Evolutionary conservation across 2,888 invertebrate genomes (phyloP).

Genomic region (Calameuta idolon): DNA sequence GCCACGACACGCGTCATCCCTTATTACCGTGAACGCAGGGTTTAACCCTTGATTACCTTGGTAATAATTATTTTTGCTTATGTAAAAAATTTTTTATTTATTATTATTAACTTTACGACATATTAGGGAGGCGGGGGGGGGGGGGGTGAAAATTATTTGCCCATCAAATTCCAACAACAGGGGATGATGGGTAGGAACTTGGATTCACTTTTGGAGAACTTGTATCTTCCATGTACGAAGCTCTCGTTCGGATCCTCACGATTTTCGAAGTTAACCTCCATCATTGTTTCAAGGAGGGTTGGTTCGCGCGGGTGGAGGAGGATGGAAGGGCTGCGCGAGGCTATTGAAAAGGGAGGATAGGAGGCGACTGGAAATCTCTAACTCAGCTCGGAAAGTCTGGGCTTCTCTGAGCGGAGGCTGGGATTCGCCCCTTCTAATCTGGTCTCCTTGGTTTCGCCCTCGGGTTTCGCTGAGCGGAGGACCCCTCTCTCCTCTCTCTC

Average conservation of each 20-base stretch:
- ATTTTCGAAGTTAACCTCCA: slow-evolving; percentile 44
- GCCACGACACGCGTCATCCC: background rate
- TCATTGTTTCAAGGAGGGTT: slow-evolving; percentile 48
- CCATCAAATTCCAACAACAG: background rate
- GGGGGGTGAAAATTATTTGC: background rate
- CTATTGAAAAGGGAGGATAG: slow-evolving; percentile 13
- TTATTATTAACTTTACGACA: background rate
- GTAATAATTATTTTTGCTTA: background rate
- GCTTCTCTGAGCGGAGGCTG: slow-evolving; percentile 45
- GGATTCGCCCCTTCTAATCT: slow-evolving; percentile 63
- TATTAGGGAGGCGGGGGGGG: background rate
- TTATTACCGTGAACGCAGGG: background rate
- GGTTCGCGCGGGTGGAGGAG: slow-evolving; percentile 20
- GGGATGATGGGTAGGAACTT: background rate
- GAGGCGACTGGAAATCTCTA: slow-evolving; percentile 52
- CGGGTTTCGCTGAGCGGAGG: slow-evolving; percentile 41
- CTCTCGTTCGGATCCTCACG: slow-evolving; percentile 16
- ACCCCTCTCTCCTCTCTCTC: slow-evolving; percentile 4
- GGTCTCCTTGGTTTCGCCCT: slow-evolving; percentile 67
- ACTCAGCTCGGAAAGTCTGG: slow-evolving; percentile 41
- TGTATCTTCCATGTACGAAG: background rate
- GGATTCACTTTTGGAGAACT: background rate
- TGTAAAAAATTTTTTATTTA: background rate
- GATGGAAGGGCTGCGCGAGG: slow-evolving; percentile 20
- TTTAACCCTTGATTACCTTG: background rate